These are phyloP conservation scores for Trachymyrmex septentrionalis DNA, from an alignment of 1,140 invertebrate genomes.

Conservation along the genomic window DNA sequence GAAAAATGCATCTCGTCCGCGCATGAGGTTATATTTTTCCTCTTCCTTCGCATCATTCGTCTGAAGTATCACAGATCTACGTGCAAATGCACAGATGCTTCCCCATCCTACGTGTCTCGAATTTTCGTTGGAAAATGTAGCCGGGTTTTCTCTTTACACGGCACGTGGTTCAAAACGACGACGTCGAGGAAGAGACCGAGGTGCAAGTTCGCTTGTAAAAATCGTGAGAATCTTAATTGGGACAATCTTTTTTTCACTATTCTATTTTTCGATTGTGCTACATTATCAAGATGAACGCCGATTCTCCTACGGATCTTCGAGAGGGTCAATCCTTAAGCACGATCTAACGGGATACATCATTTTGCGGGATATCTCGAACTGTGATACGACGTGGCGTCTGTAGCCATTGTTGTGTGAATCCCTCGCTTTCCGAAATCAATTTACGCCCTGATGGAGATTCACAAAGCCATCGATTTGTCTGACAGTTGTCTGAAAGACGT, in stretches of 20 bases:
- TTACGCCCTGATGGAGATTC: conserved; percentile 27
- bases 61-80: conserved; percentile 30
- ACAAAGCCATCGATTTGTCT: conserved; percentile 39
- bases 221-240: conserved; percentile 20
- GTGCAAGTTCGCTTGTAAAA: not conserved
- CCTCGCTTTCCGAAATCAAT: conserved; percentile 51
- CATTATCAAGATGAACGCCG: conserved; percentile 16
- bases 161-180: not conserved
- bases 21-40: conserved; percentile 28
- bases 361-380: not conserved
- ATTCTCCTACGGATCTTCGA: not conserved
- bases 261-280: not conserved
- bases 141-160: conserved; percentile 3
- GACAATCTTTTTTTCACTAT: not conserved
- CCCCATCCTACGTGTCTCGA: conserved; percentile 33
- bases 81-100: conserved; percentile 53
- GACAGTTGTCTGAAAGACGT: conserved; percentile 17
- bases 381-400: not conserved
- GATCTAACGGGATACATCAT: conserved; percentile 3
- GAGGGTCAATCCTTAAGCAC: not conserved
- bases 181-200: not conserved
- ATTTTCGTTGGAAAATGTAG: conserved; percentile 17
- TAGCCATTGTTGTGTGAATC: conserved; percentile 27
- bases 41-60: conserved; percentile 16
- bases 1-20: not conserved